Evolutionary conservation across 2,888 invertebrate genomes (phyloP).

Genomic region (Cryptops parisi): DNA sequence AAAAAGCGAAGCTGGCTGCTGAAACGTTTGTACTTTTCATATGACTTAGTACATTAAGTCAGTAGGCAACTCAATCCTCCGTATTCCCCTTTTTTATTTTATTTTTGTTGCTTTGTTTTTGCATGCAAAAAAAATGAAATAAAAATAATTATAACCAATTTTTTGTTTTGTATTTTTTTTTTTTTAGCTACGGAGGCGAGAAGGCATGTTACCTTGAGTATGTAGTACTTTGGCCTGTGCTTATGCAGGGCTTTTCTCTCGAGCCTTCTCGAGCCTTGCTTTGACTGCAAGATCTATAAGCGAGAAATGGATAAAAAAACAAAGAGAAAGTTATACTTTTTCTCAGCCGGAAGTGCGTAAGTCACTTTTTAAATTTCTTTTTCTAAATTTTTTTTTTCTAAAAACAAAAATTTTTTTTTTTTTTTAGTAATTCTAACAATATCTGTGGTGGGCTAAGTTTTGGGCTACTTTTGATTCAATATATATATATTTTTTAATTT

Average conservation of each 20-base stretch:
- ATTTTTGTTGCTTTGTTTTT: not conserved
- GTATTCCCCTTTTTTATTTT: conserved; percentile 8
- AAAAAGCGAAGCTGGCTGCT: too few relatives aligned
- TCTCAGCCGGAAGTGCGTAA: conserved; percentile 10
- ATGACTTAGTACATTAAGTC: too few relatives aligned
- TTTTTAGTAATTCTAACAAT: not conserved
- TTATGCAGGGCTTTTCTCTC: conserved; percentile 75
- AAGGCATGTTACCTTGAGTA: conserved; percentile 73
- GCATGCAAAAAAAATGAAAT: not conserved
- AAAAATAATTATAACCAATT: conserved; percentile 31
- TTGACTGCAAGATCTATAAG: conserved; percentile 98
- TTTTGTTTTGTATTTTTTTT: conserved; percentile 14
- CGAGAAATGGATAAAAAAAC: conserved; percentile 67
- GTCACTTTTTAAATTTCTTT: too few relatives aligned
- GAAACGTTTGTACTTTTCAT: too few relatives aligned
- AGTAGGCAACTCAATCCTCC: not conserved
- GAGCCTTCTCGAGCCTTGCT: conserved; percentile 93
- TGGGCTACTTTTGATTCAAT: too few relatives aligned
- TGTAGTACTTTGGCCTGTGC: conserved; percentile 73
- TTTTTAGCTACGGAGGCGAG: conserved; percentile 14
- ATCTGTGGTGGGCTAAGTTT: not conserved
- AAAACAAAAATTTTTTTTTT: too few relatives aligned
- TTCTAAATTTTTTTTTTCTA: too few relatives aligned
- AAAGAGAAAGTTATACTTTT: conserved; percentile 16
- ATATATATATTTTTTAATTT: too few relatives aligned